Base-by-base conservation (phyloP, 2,888 invertebrate genomes). In the Drosophila setosimentum region DNA sequence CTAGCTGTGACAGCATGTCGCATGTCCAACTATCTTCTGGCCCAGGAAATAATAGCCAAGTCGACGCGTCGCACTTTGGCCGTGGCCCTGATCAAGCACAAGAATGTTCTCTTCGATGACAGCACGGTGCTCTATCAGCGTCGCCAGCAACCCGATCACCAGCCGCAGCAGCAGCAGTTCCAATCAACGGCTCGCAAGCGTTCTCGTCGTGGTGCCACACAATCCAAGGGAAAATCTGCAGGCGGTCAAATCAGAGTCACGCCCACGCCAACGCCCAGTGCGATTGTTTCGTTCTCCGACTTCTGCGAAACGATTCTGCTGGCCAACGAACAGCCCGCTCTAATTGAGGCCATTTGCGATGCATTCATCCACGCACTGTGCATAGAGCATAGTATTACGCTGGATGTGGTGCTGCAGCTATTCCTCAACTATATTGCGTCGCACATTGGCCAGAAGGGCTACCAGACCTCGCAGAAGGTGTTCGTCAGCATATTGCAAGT, bases 361-460 rank as follows among this genome's bases (percentile, higher is more conserved):
- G 91, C 87, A 7, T 90, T 93, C 33, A 91, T 93, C 49, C 92
- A 92, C 78, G 92, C 92, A 0, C 76, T 93, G 13, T 92, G 93
- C 66, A 87, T 93, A 35, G 91, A 91, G 77, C 92, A 91, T 53
- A 91, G 91, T 60, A 87, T 93, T 55, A 86, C 90, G 8, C 76
- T 93, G 64, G 93, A 93, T 32, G 87, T 90, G 24, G 80, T 93
- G 70, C 89, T 94, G 8, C 93, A 95, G 93, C 93, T 95, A 16
- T 96, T 95, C 83, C 90, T 96, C 66, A 95, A 95, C 71, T 96
- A 95, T 89, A 92, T 96, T 68, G 95, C 96, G 7, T 95, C 95
- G n/a, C 94, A 95, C 80, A 95, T 95, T 37, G 95, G 95, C 84
- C 94, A 89, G 93, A 94, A 91, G 90, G 94, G 87, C 87, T 94